Percentiles rank a stretch among this genome's conserved stretches.
Evolutionary conservation across 2,113 vertebrate species (phyloP).

Genomic region (Stegostoma tigrinum): DNA sequence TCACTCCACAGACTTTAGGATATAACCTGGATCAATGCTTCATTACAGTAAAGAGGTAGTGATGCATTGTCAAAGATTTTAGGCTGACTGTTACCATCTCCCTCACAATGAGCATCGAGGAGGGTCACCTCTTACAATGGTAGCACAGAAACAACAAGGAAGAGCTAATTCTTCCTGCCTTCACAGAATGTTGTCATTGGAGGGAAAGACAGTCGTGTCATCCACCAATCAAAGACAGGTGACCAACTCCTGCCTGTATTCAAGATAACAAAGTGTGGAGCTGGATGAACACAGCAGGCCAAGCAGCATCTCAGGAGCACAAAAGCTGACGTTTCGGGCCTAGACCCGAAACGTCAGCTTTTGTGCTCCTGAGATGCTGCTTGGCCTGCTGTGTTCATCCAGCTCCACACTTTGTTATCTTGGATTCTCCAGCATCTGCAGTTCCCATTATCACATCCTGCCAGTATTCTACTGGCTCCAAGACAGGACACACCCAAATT

Average conservation of each 20-base stretch:
- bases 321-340: too few relatives aligned
- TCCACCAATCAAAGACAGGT: background rate
- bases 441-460: too few relatives aligned
- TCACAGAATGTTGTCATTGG: background rate
- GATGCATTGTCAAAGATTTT: background rate
- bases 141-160: background rate
- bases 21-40: background rate
- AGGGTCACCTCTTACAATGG: background rate
- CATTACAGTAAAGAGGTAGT: background rate
- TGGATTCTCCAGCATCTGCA: too few relatives aligned
- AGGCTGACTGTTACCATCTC: too few relatives aligned
- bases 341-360: too few relatives aligned
- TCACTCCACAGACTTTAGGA: background rate
- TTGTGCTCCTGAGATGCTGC: too few relatives aligned
- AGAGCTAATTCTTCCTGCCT: background rate
- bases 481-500: background rate
- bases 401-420: too few relatives aligned
- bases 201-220: background rate
- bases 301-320: too few relatives aligned
- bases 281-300: too few relatives aligned
- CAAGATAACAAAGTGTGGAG: too few relatives aligned
- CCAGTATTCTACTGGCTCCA: background rate
- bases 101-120: background rate
- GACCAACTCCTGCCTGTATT: background rate
- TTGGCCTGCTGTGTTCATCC: too few relatives aligned